Conservation (phyloP, 2,113 vertebrate genomes). For the Sterrhoptilus dennistouni region DNA sequence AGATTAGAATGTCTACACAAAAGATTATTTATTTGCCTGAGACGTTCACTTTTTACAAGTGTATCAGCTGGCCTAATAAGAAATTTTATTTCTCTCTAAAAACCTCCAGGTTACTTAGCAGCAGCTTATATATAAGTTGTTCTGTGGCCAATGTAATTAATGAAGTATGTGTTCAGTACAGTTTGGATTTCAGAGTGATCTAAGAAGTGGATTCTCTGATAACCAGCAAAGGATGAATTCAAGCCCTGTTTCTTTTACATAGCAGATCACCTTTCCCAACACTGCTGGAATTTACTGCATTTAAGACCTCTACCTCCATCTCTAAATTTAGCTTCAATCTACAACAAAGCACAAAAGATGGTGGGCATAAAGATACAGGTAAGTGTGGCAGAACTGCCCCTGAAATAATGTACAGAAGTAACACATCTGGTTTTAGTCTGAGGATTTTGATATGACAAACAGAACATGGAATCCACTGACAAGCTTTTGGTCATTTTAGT, state of each 20-base stretch:
- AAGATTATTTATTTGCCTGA: neutral
- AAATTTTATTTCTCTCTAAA: neutral
- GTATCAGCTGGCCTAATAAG: neutral
- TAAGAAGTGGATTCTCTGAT: neutral
- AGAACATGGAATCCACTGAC: neutral
- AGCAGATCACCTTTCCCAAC: neutral
- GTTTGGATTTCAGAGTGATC: neutral
- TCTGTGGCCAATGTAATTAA: neutral
- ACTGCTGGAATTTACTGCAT: neutral
- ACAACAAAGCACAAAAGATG: neutral
- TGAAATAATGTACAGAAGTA: neutral
- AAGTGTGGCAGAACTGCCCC: neutral
- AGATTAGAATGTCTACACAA: constrained; percentile 9
- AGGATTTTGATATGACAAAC: neutral
- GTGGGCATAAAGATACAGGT: neutral
- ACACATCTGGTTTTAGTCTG: neutral
- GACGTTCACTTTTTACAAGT: neutral
- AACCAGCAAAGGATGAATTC: neutral
- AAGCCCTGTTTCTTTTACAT: neutral
- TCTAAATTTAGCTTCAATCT: neutral
- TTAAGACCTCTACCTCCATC: neutral
- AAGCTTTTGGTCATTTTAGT: neutral
- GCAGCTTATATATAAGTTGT: neutral
- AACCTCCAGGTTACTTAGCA: neutral
- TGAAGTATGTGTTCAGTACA: neutral